Percentiles rank a stretch among this genome's conserved stretches.
Evolutionary conservation across 2,113 vertebrate species (phyloP).

Genomic region (Bombycilla garrulus): DNA sequence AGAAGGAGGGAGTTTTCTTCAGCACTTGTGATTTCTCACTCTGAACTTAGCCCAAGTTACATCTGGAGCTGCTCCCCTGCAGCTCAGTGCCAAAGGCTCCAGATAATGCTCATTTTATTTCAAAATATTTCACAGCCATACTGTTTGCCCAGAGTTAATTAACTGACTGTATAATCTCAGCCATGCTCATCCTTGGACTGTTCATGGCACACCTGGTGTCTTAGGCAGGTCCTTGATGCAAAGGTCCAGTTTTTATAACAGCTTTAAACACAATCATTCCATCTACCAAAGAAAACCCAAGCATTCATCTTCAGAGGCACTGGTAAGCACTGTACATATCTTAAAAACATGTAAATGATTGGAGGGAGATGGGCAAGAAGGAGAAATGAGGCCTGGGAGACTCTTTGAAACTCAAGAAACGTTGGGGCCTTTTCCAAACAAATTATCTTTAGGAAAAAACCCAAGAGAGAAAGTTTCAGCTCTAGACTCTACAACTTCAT

Average conservation of each 20-base stretch:
- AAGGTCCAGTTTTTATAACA: background rate
- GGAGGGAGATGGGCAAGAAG: background rate
- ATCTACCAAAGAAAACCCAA: background rate
- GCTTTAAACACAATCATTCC: background rate
- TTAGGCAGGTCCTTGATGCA: background rate
- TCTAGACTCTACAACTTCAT: background rate
- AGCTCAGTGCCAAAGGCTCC: background rate
- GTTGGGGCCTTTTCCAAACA: background rate
- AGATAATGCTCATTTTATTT: background rate
- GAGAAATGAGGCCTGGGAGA: background rate
- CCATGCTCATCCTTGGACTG: background rate
- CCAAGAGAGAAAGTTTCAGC: background rate
- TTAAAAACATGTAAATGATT: background rate
- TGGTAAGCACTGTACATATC: fast-evolving
- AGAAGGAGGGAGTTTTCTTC: slow-evolving; percentile 10
- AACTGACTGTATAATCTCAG: background rate
- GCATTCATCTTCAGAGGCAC: background rate
- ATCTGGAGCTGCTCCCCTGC: slow-evolving; percentile 4
- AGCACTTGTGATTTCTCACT: slow-evolving; percentile 39
- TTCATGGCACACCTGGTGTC: background rate
- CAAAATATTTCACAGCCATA: background rate
- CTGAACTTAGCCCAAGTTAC: slow-evolving; percentile 19
- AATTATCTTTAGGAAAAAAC: background rate
- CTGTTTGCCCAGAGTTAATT: background rate
- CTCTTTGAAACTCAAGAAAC: background rate